These are phyloP conservation scores for Trichopoda pennipes DNA, from an alignment of 2,888 invertebrate species.

Conservation along the genomic window DNA sequence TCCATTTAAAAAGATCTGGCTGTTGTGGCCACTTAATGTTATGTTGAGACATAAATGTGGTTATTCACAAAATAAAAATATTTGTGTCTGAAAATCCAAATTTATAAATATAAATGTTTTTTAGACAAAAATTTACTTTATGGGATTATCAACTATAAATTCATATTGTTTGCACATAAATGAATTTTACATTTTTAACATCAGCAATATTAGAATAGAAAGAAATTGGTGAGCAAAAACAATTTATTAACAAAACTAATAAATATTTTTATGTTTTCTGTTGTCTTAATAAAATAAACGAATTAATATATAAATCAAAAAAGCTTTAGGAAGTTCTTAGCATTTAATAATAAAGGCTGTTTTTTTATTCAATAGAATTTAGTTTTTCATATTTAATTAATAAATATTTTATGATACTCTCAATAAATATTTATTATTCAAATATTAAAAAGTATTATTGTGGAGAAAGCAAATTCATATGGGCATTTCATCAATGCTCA, in stretches of 20 bases:
- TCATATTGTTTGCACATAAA: conserved; percentile 53
- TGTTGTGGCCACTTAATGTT: conserved; percentile 69
- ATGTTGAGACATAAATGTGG: conserved; percentile 63
- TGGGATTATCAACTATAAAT: conserved; percentile 43
- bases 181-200: conserved; percentile 37
- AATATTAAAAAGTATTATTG: too few relatives aligned
- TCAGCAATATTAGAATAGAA: conserved; percentile 14
- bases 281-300: neutral
- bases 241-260: too few relatives aligned
- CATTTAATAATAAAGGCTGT: too few relatives aligned
- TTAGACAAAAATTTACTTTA: conserved; percentile 30
- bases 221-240: too few relatives aligned
- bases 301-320: neutral
- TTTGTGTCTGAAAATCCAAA: conserved; percentile 1
- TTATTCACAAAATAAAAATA: conserved; percentile 53
- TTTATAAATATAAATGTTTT: conserved; percentile 5
- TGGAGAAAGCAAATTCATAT: too few relatives aligned
- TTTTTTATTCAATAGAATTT: too few relatives aligned
- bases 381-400: too few relatives aligned
- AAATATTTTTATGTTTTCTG: too few relatives aligned
- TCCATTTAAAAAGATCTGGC: conserved; percentile 8
- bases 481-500: too few relatives aligned
- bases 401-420: too few relatives aligned
- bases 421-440: too few relatives aligned
- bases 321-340: too few relatives aligned